Conservation (phyloP, 2,113 vertebrate genomes). For the Odontesthes bonariensis region DNA sequence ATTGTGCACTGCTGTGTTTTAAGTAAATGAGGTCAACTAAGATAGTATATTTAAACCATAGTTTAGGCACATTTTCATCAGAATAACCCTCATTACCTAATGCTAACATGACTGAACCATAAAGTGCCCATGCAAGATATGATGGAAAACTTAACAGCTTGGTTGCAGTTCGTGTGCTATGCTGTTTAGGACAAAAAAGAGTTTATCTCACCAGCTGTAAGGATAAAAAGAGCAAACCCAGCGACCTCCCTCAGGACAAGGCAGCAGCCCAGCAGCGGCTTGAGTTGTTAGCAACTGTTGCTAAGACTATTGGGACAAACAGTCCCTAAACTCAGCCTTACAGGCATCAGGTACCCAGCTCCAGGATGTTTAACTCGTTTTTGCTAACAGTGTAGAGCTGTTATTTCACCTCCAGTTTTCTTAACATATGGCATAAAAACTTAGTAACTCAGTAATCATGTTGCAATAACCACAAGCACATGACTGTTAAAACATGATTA, state of each 20-base stretch:
- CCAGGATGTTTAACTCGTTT: too few relatives aligned
- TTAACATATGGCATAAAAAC: too few relatives aligned
- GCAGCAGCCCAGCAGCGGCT: not conserved
- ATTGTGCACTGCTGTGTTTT: not conserved
- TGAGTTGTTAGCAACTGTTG: conserved; percentile 85
- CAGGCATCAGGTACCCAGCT: conserved; percentile 7
- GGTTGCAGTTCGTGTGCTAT: not conserved
- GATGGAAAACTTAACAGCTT: not conserved
- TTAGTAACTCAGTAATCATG: too few relatives aligned
- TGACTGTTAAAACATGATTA: not conserved
- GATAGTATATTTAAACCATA: too few relatives aligned
- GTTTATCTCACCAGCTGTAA: conserved; percentile 28
- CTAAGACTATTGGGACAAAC: not conserved
- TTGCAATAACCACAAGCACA: not conserved
- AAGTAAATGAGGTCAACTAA: not conserved
- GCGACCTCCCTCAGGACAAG: not conserved
- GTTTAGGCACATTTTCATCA: not conserved
- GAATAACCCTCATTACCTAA: not conserved
- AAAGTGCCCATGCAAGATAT: not conserved
- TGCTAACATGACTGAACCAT: not conserved
- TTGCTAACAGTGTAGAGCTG: too few relatives aligned
- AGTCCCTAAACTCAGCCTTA: conserved; percentile 14
- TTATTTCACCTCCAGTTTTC: too few relatives aligned
- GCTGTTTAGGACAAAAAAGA: not conserved
- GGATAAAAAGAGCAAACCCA: not conserved